These are phyloP conservation scores for Cosmorhoe ocellata DNA, from an alignment of 2,888 invertebrate genomes.

Conservation along the genomic window DNA sequence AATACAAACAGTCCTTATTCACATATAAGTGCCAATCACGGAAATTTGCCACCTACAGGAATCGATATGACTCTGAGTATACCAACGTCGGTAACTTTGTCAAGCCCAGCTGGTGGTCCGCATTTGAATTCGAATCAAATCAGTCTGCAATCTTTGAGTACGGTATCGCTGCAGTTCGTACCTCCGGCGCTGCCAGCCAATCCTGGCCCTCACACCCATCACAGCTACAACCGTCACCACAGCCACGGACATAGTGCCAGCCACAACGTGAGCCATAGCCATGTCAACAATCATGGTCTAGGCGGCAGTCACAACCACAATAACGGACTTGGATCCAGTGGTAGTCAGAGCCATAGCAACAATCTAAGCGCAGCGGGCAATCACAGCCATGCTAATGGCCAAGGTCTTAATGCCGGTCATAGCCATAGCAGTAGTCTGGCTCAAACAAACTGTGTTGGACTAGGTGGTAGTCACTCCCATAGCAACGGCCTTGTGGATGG, in stretches of 20 bases:
- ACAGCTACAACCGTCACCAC: slow-evolving; percentile 26
- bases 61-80: slow-evolving; percentile 64
- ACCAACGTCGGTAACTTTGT: slow-evolving; percentile 64
- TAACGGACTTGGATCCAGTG: not conserved
- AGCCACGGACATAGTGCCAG: slow-evolving; percentile 18
- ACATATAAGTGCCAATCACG: slow-evolving; percentile 62
- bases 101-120: slow-evolving; percentile 52
- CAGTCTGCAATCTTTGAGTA: slow-evolving; percentile 60
- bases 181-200: slow-evolving; percentile 38
- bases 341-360: slow-evolving; percentile 13
- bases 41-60: slow-evolving; percentile 55
- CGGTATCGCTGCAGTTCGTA: slow-evolving; percentile 59
- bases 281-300: slow-evolving; percentile 1
- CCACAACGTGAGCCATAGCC: slow-evolving; percentile 11
- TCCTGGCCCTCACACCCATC: slow-evolving; percentile 23
- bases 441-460: not conserved
- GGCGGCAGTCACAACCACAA: slow-evolving; percentile 8
- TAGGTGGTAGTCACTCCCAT: not conserved
- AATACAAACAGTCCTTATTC: slow-evolving; percentile 60
- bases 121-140: slow-evolving; percentile 58
- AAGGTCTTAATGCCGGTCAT: slow-evolving; percentile 3
- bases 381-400: slow-evolving; percentile 19
- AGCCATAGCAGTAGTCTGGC: slow-evolving; percentile 3
- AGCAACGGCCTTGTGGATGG: not conserved
- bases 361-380: slow-evolving; percentile 23